phyloP scores from a whole-genome alignment of 2,113 vertebrate species.

The Machaerirhynchus nigripectus region DNA sequence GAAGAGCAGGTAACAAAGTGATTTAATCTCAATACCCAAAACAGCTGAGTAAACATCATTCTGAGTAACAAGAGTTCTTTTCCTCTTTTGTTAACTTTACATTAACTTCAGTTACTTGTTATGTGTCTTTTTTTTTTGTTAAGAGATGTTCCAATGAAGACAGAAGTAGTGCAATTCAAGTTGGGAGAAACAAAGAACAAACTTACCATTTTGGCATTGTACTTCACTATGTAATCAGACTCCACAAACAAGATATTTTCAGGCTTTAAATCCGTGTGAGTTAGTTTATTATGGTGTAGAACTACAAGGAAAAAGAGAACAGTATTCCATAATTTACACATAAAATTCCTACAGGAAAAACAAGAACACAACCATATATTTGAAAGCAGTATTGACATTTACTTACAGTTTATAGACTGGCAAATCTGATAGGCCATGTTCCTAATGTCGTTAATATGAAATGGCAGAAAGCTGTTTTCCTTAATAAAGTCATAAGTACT shows the following conservation, averaged over 20 bases:
- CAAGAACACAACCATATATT: neutral
- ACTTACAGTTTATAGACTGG: slow-evolving; percentile 91
- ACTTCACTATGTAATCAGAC: slow-evolving; percentile 87
- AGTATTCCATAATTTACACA: neutral
- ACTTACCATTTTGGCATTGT: slow-evolving; percentile 88
- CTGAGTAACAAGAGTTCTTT: neutral
- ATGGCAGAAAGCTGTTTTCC: slow-evolving; percentile 94
- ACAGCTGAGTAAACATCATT: neutral
- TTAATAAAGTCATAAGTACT: slow-evolving; percentile 97
- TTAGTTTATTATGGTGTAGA: slow-evolving; percentile 93
- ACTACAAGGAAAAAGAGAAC: slow-evolving; percentile 72
- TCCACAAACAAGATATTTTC: slow-evolving; percentile 97
- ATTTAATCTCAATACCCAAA: neutral
- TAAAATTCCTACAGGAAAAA: neutral
- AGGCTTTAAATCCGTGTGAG: slow-evolving; percentile 96
- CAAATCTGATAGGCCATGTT: slow-evolving; percentile 94
- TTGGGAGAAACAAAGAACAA: neutral
- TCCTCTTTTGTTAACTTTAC: neutral
- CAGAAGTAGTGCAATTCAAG: neutral
- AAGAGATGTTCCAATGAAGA: neutral
- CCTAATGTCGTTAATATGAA: slow-evolving; percentile 89
- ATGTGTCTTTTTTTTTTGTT: neutral
- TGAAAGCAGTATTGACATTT: neutral
- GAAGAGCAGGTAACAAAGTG: neutral
- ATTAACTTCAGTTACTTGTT: neutral